Conservation (phyloP, 2,113 vertebrate genomes). For the Eolophus roseicapilla region DNA sequence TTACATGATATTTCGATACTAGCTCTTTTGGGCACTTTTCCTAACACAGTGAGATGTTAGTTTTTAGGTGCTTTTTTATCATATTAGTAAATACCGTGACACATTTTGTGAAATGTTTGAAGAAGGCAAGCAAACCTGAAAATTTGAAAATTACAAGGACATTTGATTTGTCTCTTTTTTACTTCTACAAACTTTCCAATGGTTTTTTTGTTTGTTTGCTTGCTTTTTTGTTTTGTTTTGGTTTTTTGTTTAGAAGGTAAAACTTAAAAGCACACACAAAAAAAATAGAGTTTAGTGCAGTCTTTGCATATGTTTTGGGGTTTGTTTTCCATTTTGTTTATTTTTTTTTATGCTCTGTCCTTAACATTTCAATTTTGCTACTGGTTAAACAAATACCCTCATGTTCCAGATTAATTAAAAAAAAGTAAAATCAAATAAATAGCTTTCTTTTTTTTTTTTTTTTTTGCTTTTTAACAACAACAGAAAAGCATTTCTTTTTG, state of each 20-base stretch:
- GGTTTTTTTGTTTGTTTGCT: not conserved
- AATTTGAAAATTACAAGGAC: constrained; percentile 11
- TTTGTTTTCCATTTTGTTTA: not conserved
- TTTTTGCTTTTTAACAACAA: not conserved
- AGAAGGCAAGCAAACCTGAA: not conserved
- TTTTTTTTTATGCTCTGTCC: not conserved
- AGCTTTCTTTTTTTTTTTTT: not conserved
- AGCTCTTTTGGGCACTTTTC: constrained; percentile 57
- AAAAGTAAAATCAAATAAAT: not conserved
- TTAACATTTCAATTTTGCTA: not conserved
- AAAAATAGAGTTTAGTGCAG: not conserved
- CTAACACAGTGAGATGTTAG: constrained; percentile 10
- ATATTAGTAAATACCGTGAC: not conserved
- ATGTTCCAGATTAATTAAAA: not conserved
- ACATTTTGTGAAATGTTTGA: constrained; percentile 11
- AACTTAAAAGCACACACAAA: constrained; percentile 1
- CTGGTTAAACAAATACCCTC: not conserved
- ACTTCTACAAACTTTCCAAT: not conserved
- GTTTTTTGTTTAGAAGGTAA: not conserved
- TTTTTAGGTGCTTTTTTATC: constrained; percentile 45
- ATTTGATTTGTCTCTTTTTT: constrained; percentile 6
- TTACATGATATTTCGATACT: constrained; percentile 61
- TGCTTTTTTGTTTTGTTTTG: not conserved
- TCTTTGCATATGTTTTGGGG: not conserved
- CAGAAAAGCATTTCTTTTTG: not conserved